Evolutionary conservation across 2,888 invertebrate species (phyloP).

Genomic region (Apoda limacodes): DNA sequence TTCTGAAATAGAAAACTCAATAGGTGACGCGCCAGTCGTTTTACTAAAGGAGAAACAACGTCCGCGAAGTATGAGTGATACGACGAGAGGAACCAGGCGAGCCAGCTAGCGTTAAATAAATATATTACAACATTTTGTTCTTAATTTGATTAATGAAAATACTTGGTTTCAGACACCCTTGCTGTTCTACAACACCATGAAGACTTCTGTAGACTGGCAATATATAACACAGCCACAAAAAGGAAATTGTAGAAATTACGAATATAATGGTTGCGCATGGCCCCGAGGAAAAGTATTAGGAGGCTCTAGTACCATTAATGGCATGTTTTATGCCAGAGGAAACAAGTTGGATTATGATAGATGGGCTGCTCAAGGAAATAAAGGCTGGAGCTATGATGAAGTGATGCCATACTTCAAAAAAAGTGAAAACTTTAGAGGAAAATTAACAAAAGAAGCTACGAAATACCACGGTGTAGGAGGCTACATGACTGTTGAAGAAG

Average conservation of each 20-base stretch:
- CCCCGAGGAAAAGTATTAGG: slow-evolving; percentile 74
- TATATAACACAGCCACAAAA: slow-evolving; percentile 60
- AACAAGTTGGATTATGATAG: slow-evolving; percentile 62
- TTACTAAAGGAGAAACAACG: too few relatives aligned
- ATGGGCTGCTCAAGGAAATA: slow-evolving; percentile 66
- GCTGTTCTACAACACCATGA: slow-evolving; percentile 78
- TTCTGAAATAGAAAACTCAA: too few relatives aligned
- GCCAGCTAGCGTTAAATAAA: too few relatives aligned
- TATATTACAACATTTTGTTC: too few relatives aligned
- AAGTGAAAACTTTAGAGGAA: slow-evolving; percentile 45
- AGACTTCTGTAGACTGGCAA: slow-evolving; percentile 69
- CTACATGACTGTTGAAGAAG: slow-evolving; percentile 42
- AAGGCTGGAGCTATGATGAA: slow-evolving; percentile 69
- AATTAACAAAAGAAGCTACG: slow-evolving; percentile 23
- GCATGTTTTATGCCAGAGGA: slow-evolving; percentile 69
- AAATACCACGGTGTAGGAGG: too few relatives aligned
- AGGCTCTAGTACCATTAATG: slow-evolving; percentile 70
- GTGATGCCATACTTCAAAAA: slow-evolving; percentile 62
- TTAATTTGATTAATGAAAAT: too few relatives aligned
- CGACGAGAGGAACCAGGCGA: too few relatives aligned
- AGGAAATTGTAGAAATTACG: slow-evolving; percentile 46
- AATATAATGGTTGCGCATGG: slow-evolving; percentile 49
- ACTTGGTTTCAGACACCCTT: slow-evolving; percentile 78
- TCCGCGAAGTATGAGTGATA: too few relatives aligned
- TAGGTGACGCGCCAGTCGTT: too few relatives aligned